phyloP scores from a whole-genome alignment of 2,888 invertebrate species.

The Scaeva pyrastri region DNA sequence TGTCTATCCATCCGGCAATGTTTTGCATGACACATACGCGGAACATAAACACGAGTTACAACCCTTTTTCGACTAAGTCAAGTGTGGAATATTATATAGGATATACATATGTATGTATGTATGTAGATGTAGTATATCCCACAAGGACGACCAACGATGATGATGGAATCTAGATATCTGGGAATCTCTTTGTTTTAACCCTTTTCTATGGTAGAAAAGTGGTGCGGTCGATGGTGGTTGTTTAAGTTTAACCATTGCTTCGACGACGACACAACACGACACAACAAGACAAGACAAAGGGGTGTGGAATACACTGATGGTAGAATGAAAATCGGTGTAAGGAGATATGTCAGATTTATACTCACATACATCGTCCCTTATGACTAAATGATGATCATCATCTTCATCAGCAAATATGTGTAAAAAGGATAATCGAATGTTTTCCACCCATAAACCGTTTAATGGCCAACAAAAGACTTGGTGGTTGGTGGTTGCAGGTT shows the following conservation, averaged over 20 bases:
- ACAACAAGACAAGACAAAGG: no score
- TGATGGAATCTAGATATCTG: slow-evolving; percentile 9
- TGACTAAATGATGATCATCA: slow-evolving; percentile 62
- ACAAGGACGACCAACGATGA: slow-evolving; percentile 16
- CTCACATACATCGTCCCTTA: slow-evolving; percentile 57
- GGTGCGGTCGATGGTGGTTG: slow-evolving; percentile 21
- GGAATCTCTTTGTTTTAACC: slow-evolving; percentile 65
- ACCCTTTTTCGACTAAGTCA: slow-evolving; percentile 63
- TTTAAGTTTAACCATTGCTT: slow-evolving; percentile 3
- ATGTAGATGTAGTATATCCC: no score
- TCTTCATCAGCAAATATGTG: slow-evolving; percentile 74
- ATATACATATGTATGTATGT: no score
- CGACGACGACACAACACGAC: no score
- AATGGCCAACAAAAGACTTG: slow-evolving; percentile 66
- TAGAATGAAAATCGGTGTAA: slow-evolving; percentile 59
- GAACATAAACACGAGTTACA: slow-evolving; percentile 54
- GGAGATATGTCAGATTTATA: slow-evolving; percentile 68
- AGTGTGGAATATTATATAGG: slow-evolving; percentile 71
- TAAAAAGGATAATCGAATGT: slow-evolving; percentile 76
- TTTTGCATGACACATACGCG: slow-evolving; percentile 54
- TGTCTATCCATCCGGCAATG: slow-evolving; percentile 39
- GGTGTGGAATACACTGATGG: slow-evolving; percentile 51
- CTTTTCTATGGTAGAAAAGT: background rate
- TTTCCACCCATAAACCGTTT: slow-evolving; percentile 73
- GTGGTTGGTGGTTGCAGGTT: slow-evolving; percentile 44